These are phyloP conservation scores for Sapajus apella DNA, from an alignment of 2,113 vertebrate genomes.

Conservation along the genomic window DNA sequence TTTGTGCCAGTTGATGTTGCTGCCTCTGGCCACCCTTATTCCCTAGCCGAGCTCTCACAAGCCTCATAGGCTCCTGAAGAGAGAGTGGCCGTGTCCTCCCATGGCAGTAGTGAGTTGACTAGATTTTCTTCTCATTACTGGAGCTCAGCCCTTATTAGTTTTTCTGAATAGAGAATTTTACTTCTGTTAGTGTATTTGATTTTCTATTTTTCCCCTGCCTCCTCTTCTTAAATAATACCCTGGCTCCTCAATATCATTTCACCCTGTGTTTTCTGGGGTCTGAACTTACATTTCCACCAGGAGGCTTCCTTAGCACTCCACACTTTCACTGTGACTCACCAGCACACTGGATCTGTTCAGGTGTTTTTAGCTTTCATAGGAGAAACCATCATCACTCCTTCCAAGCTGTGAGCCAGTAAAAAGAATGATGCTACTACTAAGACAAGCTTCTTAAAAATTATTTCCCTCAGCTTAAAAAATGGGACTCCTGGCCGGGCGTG, in stretches of 20 bases:
- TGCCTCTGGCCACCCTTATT: not conserved
- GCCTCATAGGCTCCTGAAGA: not conserved
- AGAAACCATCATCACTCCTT: not conserved
- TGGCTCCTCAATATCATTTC: not conserved
- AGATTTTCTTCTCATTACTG: not conserved
- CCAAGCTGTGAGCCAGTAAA: not conserved
- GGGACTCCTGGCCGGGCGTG: not conserved
- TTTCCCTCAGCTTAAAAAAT: conserved; percentile 29
- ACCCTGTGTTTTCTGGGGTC: not conserved
- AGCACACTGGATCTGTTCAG: not conserved
- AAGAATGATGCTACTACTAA: not conserved
- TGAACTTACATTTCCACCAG: not conserved
- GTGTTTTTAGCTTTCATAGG: not conserved
- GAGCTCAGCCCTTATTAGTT: not conserved
- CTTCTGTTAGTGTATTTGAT: not conserved
- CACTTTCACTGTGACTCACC: not conserved
- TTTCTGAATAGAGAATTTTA: not conserved
- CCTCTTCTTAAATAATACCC: not conserved
- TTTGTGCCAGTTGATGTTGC: not conserved
- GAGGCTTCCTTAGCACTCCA: not conserved
- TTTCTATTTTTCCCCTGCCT: not conserved
- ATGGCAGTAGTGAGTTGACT: not conserved
- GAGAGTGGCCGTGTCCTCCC: not conserved
- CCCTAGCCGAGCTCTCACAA: not conserved
- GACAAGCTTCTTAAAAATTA: not conserved